These are phyloP conservation scores for Gasteruption jaculator DNA, from an alignment of 2,888 invertebrate genomes.

Conservation along the genomic window DNA sequence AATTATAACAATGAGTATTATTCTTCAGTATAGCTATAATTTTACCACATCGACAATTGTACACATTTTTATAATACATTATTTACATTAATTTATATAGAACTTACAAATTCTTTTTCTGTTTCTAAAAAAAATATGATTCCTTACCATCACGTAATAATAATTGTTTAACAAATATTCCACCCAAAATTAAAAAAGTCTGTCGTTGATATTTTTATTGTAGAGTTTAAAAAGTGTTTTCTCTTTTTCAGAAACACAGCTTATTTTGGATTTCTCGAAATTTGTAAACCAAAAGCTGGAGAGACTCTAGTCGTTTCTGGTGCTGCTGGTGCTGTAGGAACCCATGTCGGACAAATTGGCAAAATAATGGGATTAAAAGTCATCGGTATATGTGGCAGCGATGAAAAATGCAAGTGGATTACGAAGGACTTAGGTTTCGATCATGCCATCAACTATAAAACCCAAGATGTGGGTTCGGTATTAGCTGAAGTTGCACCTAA, in stretches of 20 bases:
- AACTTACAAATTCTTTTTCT: too few relatives aligned
- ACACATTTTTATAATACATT: too few relatives aligned
- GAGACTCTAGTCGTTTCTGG: constrained; percentile 71
- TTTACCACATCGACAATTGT: too few relatives aligned
- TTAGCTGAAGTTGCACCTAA: constrained; percentile 62
- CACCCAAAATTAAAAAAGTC: neutral
- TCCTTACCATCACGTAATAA: too few relatives aligned
- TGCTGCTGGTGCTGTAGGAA: constrained; percentile 77
- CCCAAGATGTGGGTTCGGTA: constrained; percentile 53
- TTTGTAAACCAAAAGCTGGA: constrained; percentile 67
- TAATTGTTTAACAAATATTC: too few relatives aligned
- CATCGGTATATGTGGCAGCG: constrained; percentile 68
- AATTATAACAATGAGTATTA: too few relatives aligned
- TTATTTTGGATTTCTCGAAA: constrained; percentile 69
- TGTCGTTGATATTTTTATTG: constrained; percentile 6
- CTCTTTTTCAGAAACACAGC: constrained; percentile 67
- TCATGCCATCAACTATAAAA: constrained; percentile 70
- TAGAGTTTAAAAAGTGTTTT: too few relatives aligned
- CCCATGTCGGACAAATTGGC: constrained; percentile 73
- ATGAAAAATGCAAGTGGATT: constrained; percentile 68
- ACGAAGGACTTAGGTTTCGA: constrained; percentile 64
- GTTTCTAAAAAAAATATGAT: too few relatives aligned
- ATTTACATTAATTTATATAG: too few relatives aligned
- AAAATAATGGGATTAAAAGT: constrained; percentile 66
- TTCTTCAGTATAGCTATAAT: too few relatives aligned